Base-by-base conservation (phyloP, 2,797 vertebrate species). In the Carduelis carduelis region DNA sequence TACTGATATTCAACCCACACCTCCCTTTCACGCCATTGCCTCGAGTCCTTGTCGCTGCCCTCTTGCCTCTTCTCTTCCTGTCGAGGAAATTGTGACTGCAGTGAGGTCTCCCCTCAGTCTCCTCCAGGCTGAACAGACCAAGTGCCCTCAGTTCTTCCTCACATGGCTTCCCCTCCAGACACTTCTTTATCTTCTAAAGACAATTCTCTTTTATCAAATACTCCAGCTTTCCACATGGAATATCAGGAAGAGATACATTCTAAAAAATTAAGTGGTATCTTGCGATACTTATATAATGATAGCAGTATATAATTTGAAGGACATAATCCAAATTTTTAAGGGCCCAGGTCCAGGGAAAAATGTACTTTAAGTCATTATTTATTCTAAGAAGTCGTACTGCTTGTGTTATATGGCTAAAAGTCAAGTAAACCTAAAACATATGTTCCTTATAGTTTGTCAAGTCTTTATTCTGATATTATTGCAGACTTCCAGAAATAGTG, bases 151-250 rank as follows among this genome's bases (percentile, higher is more conserved):
- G 47, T 5, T 2, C 6, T 9, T 41, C 26, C 49, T 55, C 47
- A 53, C 21, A 21, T 0, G 0, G 24, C 16, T 11, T 53, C 13
- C 0, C 28, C 16, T 53, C 6, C 2, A 53, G 16, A 2, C 5
- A 15, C 20, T 61, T 47, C 39, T 41, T 65, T 55, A 57, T 6
- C 28, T 60, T 60, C 14, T 50, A 79, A 69, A 87, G 35, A 5
- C 7, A 60, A 34, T 77, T 68, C 10, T 52, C 28, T 46, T 61
- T 63, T 56, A 81, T 11, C 16, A 37, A 71, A 75, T 9, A 64
- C 2, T 19, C 60, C 15, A 64, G 43, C 6, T 92, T 89, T 89
- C 11, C 55, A 56, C 12, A 30, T 2, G 8, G 50, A 65, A 14
- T 55, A 70, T 5, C 8, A 66, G 10, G 26, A 87, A 85, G 4